Evolutionary conservation across 1,140 invertebrate species (phyloP), one percentile per base, ranked within the genome.

Genomic region (Daktulosphaira vitifoliae): DNA sequence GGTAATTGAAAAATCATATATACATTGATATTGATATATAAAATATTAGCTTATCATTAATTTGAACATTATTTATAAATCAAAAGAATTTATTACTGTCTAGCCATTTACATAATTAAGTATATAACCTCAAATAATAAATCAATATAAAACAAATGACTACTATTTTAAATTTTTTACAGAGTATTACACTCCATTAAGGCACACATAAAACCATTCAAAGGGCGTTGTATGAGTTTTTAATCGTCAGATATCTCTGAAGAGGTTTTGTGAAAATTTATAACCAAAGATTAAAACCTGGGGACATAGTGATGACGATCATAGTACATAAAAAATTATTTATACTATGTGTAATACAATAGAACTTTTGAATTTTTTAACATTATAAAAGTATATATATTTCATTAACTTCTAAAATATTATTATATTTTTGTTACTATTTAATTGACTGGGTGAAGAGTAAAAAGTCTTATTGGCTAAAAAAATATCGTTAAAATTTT

Each of bases 261-360:
- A 62, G 13, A 39, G 42, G 25, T 62, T 59, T 62, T 62, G 46
- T 62, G 44, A 62, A 62, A 62, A 62, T 62, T 48, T 46, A 62
- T 39, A 25, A 62, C 56, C 18, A 37, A 62, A 62, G 56, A 62
- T 62, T 62, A 62, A 48, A 62, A 62, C 39, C 42, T 13, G 16
- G 8, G 15, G 54, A 37, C 42, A 44, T 3, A 3, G 9, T 25
- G 53, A 42, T 22, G 23, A 16, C 39, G 38, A 33, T 29, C 25
- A 25, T 48, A 25, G 18, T 16, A 59, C 42, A 62, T 25, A 62
- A 39, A 56, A 37, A 56, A 56, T 56, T 56, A 56, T 56, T 56
- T 56, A 56, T 56, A 20, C 23, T 13, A 23, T 33, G 38, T 15
- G 33, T 37, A 9, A 37, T 15, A 3, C 56, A 62, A 62, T 62